Conservation (phyloP, 2,113 vertebrate species). For the Nicator chloris region DNA sequence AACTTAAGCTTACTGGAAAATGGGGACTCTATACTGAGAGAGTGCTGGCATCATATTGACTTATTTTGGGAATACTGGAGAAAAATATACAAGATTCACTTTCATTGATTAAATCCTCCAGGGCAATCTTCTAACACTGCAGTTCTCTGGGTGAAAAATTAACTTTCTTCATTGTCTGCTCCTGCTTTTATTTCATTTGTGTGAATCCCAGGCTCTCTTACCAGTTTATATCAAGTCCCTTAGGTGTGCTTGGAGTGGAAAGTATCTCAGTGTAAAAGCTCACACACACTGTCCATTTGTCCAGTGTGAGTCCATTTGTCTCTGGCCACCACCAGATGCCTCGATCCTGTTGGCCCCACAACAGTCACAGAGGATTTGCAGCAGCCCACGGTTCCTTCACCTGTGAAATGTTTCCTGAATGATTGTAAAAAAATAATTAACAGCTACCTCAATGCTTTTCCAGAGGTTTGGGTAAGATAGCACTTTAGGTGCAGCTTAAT, state of each 20-base stretch:
- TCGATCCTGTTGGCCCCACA: rapidly evolving
- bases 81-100: conserved; percentile 22
- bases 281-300: rapidly evolving
- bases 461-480: not conserved
- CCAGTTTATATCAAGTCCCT: not conserved
- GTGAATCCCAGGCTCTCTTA: not conserved
- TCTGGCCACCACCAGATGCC: not conserved
- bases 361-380: not conserved
- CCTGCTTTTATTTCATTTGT: conserved; percentile 26
- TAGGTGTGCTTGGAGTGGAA: not conserved
- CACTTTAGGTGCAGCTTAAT: not conserved
- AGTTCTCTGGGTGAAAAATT: conserved; percentile 28
- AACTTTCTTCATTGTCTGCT: conserved; percentile 17
- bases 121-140: conserved; percentile 15
- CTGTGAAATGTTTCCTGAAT: not conserved
- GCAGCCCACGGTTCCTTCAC: not conserved
- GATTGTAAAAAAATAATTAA: not conserved
- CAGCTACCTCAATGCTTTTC: not conserved
- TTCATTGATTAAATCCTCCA: conserved; percentile 46
- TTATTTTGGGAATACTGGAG: conserved; percentile 10
- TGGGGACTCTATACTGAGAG: not conserved
- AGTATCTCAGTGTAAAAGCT: not conserved
- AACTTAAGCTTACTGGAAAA: conserved; percentile 1
- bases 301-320: not conserved
- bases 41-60: not conserved